These are phyloP conservation scores for Oreochromis aureus DNA, from an alignment of 2,113 vertebrate species.

Conservation along the genomic window DNA sequence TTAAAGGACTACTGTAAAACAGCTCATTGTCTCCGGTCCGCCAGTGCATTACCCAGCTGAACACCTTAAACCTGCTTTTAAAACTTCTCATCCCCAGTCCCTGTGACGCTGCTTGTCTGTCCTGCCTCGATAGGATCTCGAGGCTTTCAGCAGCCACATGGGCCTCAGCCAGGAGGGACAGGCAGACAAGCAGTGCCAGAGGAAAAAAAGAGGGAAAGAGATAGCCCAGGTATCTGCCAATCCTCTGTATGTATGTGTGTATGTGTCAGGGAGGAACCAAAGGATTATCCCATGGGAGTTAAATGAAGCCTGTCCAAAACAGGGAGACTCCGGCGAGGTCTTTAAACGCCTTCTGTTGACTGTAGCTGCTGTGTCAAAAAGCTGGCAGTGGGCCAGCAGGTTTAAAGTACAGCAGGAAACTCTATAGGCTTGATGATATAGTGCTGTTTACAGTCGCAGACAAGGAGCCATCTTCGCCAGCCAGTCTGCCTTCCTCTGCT, in stretches of 20 bases:
- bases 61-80: background rate
- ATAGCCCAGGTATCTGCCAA: conserved; percentile 58
- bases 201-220: conserved; percentile 68
- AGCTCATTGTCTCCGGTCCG: background rate
- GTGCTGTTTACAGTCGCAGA: conserved; percentile 66
- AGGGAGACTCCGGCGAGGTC: conserved; percentile 54
- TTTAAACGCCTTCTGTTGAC: conserved; percentile 60
- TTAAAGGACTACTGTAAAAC: background rate
- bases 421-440: conserved; percentile 71
- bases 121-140: conserved; percentile 43
- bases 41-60: background rate
- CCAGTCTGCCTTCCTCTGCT: conserved; percentile 27
- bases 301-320: conserved; percentile 74
- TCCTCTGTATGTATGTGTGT: conserved; percentile 1
- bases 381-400: conserved; percentile 67
- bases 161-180: conserved; percentile 43
- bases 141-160: conserved; percentile 43
- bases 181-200: conserved; percentile 64
- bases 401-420: conserved; percentile 64
- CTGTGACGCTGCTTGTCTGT: conserved; percentile 36
- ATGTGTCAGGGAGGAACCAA: conserved; percentile 22
- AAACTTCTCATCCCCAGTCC: conserved; percentile 2
- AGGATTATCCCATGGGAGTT: conserved; percentile 75
- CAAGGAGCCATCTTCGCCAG: conserved; percentile 42
- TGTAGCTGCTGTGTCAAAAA: conserved; percentile 45